Evolutionary conservation across 2,113 vertebrate species (phyloP).

Genomic region (Trematomus loennbergii): DNA sequence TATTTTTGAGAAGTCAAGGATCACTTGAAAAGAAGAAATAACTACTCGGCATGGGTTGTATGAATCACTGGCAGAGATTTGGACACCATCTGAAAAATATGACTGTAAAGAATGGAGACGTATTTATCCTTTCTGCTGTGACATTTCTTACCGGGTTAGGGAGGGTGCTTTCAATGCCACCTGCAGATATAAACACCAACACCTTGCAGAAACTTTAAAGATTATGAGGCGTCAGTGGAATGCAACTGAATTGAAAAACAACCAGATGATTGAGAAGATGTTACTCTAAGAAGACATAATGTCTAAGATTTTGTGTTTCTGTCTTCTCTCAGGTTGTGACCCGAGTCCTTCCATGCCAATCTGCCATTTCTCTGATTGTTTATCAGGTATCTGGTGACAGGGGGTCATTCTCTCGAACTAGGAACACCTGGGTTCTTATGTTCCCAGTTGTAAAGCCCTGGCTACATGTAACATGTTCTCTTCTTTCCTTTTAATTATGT

Average conservation of each 20-base stretch:
- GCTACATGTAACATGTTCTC: too few relatives aligned
- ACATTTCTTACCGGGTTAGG: not conserved
- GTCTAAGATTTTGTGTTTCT: not conserved
- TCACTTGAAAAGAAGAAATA: not conserved
- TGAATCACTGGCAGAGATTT: not conserved
- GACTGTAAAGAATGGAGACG: not conserved
- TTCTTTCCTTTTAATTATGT: too few relatives aligned
- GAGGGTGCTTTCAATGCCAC: not conserved
- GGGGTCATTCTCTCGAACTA: too few relatives aligned
- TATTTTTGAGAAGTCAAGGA: slow-evolving; percentile 1
- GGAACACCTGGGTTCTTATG: too few relatives aligned
- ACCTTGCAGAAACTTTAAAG: not conserved
- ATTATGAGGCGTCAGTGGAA: not conserved
- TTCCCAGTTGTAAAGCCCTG: too few relatives aligned
- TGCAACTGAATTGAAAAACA: not conserved
- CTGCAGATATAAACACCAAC: slow-evolving; percentile 25
- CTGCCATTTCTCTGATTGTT: too few relatives aligned
- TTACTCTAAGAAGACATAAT: not conserved
- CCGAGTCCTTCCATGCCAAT: too few relatives aligned
- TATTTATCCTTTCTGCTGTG: not conserved
- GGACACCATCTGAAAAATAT: slow-evolving; percentile 9
- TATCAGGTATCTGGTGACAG: too few relatives aligned
- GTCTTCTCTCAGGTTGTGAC: not conserved
- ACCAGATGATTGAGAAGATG: not conserved
- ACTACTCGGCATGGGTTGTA: not conserved